A percentile compares a stretch with the other conserved stretches of the same genome.
phyloP scores from a whole-genome alignment of 2,888 invertebrate genomes.

The Homarus gammarus region DNA sequence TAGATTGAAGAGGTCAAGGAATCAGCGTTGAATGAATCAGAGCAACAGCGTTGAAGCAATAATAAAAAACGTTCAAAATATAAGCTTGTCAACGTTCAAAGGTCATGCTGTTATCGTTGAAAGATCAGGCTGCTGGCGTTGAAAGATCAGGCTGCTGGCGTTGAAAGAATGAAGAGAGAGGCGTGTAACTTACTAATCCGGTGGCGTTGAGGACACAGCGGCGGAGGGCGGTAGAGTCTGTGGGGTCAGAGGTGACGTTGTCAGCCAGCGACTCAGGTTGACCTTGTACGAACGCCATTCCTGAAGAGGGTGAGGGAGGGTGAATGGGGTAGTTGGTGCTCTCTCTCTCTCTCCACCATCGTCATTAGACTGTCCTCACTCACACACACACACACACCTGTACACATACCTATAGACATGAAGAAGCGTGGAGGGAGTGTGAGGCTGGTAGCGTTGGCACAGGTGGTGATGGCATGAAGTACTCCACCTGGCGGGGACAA shows the following conservation, averaged over 20 bases:
- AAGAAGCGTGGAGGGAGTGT: not conserved
- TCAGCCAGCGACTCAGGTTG: not conserved
- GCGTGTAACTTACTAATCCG: not conserved
- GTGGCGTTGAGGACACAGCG: slow-evolving; percentile 20
- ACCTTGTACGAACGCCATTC: not conserved
- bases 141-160: not conserved
- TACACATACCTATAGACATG: not conserved
- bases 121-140: too few relatives aligned
- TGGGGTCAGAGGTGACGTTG: not conserved
- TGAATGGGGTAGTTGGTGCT: too few relatives aligned
- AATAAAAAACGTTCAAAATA: too few relatives aligned
- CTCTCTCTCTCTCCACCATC: too few relatives aligned
- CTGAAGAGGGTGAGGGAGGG: not conserved
- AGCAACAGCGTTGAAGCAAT: too few relatives aligned
- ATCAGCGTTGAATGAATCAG: too few relatives aligned
- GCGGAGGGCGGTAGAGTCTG: not conserved
- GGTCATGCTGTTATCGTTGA: too few relatives aligned
- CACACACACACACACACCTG: not conserved
- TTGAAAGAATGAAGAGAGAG: not conserved
- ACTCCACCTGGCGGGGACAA: not conserved
- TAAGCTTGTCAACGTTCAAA: too few relatives aligned
- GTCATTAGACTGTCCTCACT: not conserved
- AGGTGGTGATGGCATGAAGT: slow-evolving; percentile 7
- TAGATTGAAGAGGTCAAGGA: too few relatives aligned
- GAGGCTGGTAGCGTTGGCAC: not conserved